Base-by-base conservation (phyloP, 2,888 invertebrate genomes). In the Actias luna region DNA sequence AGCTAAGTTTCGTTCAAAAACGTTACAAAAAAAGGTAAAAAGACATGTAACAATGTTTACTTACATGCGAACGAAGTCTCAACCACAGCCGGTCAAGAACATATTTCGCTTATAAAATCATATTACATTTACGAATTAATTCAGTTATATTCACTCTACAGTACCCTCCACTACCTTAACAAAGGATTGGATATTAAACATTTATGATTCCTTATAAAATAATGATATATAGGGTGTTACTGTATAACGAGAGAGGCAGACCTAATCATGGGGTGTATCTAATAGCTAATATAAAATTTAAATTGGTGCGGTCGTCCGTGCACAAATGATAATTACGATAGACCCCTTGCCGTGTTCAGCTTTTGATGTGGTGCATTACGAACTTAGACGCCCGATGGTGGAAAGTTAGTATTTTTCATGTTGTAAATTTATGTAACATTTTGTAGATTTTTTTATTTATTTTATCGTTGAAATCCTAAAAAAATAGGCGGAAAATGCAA, bases 261-360 rank as follows among this genome's bases (percentile, higher is more conserved):
- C 42, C 39, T 61, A 61, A 61, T 58, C 61, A 76, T 66, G 65
- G 70, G 68, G 67, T 67, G 65, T 71, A 69, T 67, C 65, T 71
- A 69, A 74, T 65, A 68, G 66, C 66, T 75, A 67, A 78, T 82
- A 75, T 79, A 73, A 77, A 78, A 83, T 83, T 82, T 76, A 81
- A 80, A 82, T 82, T 75, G 57, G n/a, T 65, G 63, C 67, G 66
- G 64, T 66, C 66, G 71, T 67, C 69, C 65, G 58, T 60, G 68
- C 60, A 61, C 64, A 67, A 69, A 76, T 73, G 69, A 75, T 75
- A 75, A 69, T 74, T 67, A 67, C 61, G 66, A 64, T 67, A 64
- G 29, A 61, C 61, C 61, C 61, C 57, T 62, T 61, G 5, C 50
- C 22, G 27, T 55, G 55, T 55, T 55, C n/a, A 29, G 55, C 12